Percentiles rank a stretch among this genome's conserved stretches.
Conservation (phyloP, 2,113 vertebrate species). For the Pionites leucogaster region DNA sequence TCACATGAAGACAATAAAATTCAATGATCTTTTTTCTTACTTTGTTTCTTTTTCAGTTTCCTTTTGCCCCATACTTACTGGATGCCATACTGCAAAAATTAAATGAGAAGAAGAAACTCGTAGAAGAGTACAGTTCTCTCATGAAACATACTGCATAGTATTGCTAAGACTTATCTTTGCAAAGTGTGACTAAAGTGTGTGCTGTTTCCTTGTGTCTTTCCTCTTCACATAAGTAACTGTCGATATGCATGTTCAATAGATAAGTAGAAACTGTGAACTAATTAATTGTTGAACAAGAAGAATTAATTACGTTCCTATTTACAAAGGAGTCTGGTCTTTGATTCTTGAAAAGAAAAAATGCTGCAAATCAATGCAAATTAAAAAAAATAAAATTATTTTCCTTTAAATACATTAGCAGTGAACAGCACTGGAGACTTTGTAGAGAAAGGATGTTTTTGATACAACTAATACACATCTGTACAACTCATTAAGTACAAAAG, state of each 20-base stretch:
- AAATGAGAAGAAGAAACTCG: slow-evolving; percentile 89
- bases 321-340: slow-evolving; percentile 43
- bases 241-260: slow-evolving; percentile 52
- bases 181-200: neutral
- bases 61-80: slow-evolving; percentile 87
- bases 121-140: slow-evolving; percentile 85
- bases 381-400: slow-evolving; percentile 58
- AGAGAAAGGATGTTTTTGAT: neutral
- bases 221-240: slow-evolving; percentile 6
- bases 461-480: neutral
- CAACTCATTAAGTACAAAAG: neutral
- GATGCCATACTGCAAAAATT: slow-evolving; percentile 89
- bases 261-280: slow-evolving; percentile 48
- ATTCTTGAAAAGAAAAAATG: slow-evolving; percentile 64
- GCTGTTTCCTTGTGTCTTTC: neutral
- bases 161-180: neutral
- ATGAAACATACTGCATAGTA: slow-evolving; percentile 75
- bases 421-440: neutral
- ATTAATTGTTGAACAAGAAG: slow-evolving; percentile 67
- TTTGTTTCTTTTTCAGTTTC: slow-evolving; percentile 83
- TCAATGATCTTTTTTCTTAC: slow-evolving; percentile 67
- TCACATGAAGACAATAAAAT: slow-evolving; percentile 52
- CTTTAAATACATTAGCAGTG: slow-evolving; percentile 23
- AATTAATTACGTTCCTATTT: slow-evolving; percentile 58
- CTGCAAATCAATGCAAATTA: slow-evolving; percentile 53